Evolutionary conservation across 2,888 invertebrate species (phyloP), one percentile per base, ranked within the genome.

Genomic region (Hedychridium roseum): DNA sequence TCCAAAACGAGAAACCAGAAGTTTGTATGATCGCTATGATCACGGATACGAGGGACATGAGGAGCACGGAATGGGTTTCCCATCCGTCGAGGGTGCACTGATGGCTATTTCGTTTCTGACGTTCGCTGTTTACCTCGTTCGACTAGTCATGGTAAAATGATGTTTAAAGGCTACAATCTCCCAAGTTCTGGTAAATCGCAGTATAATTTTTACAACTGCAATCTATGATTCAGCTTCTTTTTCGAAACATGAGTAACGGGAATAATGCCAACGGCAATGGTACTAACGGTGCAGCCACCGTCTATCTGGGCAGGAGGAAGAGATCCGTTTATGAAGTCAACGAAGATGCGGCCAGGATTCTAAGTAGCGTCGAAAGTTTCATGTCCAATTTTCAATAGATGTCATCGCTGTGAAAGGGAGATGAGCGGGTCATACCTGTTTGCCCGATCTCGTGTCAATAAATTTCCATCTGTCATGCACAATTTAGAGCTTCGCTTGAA

Each of bases 41-140:
- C 53, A 74, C 55, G 37, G 73, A 64, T 60, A 67, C 21, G 70
- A 71, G 16, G 63, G 79, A 23, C 78, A 79, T 16, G 83, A 85
- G 12, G 83, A 85, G 6, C 83, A 85, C 1, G 84, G 84, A 60
- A 82, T 91, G 63, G 88, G 89, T 58, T 90, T 92, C 74, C 91
- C 92, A 7, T 90, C 92, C 0, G 83, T 89, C 2, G 92, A 92
- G 79, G 88, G 90, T 34, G 88, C 92, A 0, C 80, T 93, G 39
- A 87, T 92, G 85, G 89, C 90, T 26, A 90, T 93, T 58, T 90
- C 91, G 15, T 92, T 92, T 74, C 82, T 93, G 6, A 91, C 92
- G 0, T 92, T 92, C 76, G 91, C 92, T 0, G 91, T 92, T 3
- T 92, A 91, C 71, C 83, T 92, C 43, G 88, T 93, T 39, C 91